phyloP scores from a whole-genome alignment of 2,113 vertebrate genomes.

The Dendrocopos noguchii region DNA sequence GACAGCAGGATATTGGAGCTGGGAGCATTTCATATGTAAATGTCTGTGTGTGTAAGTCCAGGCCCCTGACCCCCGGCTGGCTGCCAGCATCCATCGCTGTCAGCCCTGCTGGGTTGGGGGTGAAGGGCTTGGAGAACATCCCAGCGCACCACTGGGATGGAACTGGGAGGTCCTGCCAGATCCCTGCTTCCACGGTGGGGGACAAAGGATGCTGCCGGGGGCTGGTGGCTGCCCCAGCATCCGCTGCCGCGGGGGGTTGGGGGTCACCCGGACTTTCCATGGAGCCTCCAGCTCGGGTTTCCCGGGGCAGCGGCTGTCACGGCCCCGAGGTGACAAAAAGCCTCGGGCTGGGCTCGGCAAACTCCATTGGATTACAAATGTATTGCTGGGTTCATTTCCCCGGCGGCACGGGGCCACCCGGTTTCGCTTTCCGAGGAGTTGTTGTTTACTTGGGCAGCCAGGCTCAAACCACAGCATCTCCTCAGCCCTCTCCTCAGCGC shows the following conservation, averaged over 20 bases:
- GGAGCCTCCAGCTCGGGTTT: constrained; percentile 7
- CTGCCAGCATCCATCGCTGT: constrained; percentile 52
- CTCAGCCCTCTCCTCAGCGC: rapidly evolving
- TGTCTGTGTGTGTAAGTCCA: constrained; percentile 35
- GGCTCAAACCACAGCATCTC: not conserved
- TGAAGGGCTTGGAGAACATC: constrained; percentile 3
- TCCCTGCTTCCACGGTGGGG: rapidly evolving
- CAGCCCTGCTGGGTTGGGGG: not conserved
- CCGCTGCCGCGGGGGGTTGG: rapidly evolving
- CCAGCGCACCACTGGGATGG: not conserved
- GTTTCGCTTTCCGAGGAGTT: constrained; percentile 17
- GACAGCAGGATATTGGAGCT: constrained; percentile 63
- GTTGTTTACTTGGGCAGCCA: not conserved
- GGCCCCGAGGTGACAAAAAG: not conserved
- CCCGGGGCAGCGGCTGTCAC: not conserved
- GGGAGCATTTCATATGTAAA: constrained; percentile 68
- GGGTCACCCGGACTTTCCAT: not conserved
- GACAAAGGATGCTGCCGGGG: not conserved
- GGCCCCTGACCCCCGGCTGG: constrained; percentile 43
- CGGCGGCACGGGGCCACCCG: rapidly evolving
- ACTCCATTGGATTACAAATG: constrained; percentile 12
- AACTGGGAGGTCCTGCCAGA: not conserved
- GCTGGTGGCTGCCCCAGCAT: not conserved
- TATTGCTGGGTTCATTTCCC: constrained; percentile 9
- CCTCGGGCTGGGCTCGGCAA: not conserved